phyloP scores from a whole-genome alignment of 2,113 vertebrate species.

The Siphamia tubifer region DNA sequence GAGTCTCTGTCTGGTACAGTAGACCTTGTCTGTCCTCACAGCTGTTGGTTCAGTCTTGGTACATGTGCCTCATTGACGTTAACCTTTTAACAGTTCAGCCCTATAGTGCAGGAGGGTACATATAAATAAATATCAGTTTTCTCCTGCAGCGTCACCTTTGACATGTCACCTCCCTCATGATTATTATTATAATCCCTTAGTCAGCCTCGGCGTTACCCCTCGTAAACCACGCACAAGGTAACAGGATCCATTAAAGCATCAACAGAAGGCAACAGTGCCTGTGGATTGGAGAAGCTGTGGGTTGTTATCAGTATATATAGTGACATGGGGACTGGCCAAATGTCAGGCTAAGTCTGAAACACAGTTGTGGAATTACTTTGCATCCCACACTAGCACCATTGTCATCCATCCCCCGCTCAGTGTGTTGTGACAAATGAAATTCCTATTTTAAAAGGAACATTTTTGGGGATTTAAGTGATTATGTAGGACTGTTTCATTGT shows the following conservation, averaged over 20 bases:
- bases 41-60: background rate
- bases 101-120: too few species aligned
- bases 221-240: conserved; percentile 31
- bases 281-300: too few species aligned
- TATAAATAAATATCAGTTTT: background rate
- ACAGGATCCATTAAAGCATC: conserved; percentile 10
- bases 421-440: conserved; percentile 21
- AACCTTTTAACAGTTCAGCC: background rate
- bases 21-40: background rate
- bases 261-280: background rate
- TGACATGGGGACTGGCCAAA: background rate
- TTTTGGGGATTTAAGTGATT: conserved; percentile 8
- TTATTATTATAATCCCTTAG: conserved; percentile 16
- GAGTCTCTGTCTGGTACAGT: background rate
- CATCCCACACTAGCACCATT: background rate
- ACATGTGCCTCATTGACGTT: background rate
- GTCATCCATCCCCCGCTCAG: background rate
- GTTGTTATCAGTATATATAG: too few species aligned
- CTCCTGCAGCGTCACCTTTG: background rate
- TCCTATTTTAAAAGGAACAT: conserved; percentile 53
- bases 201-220: background rate
- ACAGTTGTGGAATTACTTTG: conserved; percentile 14
- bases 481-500: conserved; percentile 29
- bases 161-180: background rate
- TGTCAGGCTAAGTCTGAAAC: conserved; percentile 5